Conservation (phyloP, 2,113 vertebrate genomes). For the Pterocles burchelli region DNA sequence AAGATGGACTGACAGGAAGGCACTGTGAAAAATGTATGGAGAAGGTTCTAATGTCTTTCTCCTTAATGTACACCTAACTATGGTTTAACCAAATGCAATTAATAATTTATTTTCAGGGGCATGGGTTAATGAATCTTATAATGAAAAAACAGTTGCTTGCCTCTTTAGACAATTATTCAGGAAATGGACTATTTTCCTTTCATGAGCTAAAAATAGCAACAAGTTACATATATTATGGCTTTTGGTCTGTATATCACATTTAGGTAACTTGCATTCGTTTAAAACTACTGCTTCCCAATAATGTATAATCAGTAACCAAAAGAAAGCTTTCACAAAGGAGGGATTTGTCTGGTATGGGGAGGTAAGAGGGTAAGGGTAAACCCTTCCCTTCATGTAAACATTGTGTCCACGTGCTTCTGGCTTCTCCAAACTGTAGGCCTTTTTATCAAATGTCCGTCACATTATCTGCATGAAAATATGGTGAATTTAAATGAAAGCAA, state of each 20-base stretch:
- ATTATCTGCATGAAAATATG: background rate
- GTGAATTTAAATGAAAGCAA: conserved; percentile 20
- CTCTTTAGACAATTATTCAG: background rate
- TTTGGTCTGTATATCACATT: background rate
- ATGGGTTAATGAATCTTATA: background rate
- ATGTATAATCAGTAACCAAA: background rate
- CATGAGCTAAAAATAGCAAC: background rate
- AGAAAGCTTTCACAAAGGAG: background rate
- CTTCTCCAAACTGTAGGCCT: background rate
- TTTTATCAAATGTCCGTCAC: background rate
- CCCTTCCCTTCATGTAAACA: background rate
- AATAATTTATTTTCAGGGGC: background rate
- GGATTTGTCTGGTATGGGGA: background rate
- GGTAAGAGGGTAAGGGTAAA: background rate
- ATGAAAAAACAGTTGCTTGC: background rate
- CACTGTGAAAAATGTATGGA: conserved; percentile 94
- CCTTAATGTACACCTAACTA: background rate
- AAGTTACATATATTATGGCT: background rate
- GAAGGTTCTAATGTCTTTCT: background rate
- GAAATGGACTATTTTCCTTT: background rate
- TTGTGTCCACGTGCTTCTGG: background rate
- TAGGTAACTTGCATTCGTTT: background rate
- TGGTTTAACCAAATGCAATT: background rate
- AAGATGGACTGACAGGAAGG: conserved; percentile 89
- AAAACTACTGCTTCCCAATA: background rate